phyloP scores from a whole-genome alignment of 2,888 invertebrate species.

The Chelonus formosanus region DNA sequence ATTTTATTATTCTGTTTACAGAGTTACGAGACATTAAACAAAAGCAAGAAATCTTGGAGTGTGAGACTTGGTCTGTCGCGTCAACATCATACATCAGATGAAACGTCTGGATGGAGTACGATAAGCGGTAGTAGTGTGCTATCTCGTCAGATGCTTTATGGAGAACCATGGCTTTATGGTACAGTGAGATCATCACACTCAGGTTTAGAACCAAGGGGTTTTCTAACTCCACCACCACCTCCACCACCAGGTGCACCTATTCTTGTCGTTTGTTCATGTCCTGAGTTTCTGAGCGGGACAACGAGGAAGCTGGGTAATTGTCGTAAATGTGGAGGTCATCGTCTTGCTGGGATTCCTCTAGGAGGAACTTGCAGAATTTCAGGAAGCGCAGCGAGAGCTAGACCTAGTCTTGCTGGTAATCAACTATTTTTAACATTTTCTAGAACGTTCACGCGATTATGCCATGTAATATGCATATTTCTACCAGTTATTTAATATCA shows the following conservation, averaged over 20 bases:
- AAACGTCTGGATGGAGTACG: slow-evolving; percentile 56
- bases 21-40: slow-evolving; percentile 66
- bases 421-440: background rate
- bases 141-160: slow-evolving; percentile 77
- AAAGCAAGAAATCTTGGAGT: slow-evolving; percentile 76
- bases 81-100: slow-evolving; percentile 62
- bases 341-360: slow-evolving; percentile 75
- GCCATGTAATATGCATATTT: no score
- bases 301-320: slow-evolving; percentile 80
- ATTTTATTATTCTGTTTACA: slow-evolving; percentile 41
- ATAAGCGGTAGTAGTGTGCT: slow-evolving; percentile 77
- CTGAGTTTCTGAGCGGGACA: slow-evolving; percentile 83
- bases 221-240: slow-evolving; percentile 66
- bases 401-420: slow-evolving; percentile 61
- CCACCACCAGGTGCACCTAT: slow-evolving; percentile 72
- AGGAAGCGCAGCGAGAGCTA: slow-evolving; percentile 50
- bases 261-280: slow-evolving; percentile 82
- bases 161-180: slow-evolving; percentile 83
- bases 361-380: slow-evolving; percentile 71
- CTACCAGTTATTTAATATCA: no score
- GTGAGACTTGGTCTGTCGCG: slow-evolving; percentile 73
- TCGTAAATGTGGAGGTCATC: slow-evolving; percentile 85
- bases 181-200: slow-evolving; percentile 71
- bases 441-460: background rate
- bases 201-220: slow-evolving; percentile 62